Conservation (phyloP, 2,113 vertebrate species). For the Brachionichthys hirsutus region DNA sequence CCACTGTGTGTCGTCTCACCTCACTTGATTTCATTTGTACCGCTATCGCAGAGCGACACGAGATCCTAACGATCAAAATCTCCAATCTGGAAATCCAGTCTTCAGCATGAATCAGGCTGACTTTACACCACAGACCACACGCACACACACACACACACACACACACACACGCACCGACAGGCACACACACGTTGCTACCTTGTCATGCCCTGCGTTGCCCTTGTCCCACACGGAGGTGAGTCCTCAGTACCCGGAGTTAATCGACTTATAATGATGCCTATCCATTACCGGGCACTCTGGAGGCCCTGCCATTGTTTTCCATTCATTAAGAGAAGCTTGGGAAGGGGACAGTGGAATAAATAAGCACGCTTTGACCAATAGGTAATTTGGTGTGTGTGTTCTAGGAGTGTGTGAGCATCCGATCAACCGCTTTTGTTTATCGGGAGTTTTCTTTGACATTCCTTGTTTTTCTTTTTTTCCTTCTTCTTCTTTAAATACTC, state of each 20-base stretch:
- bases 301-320: conserved; percentile 70
- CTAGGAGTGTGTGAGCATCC: conserved; percentile 27
- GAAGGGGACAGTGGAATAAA: conserved; percentile 43
- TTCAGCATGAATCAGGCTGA: conserved; percentile 29
- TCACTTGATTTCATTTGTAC: conserved; percentile 19
- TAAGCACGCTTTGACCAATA: conserved; percentile 33
- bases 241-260: conserved; percentile 61
- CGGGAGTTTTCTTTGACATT: conserved; percentile 44
- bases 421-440: conserved; percentile 47
- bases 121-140: conserved; percentile 60
- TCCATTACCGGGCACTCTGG: conserved; percentile 69
- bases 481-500: neutral
- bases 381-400: conserved; percentile 11
- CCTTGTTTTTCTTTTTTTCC: neutral
- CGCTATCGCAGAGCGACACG: conserved; percentile 3
- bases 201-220: conserved; percentile 32
- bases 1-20: neutral
- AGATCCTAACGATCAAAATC: conserved; percentile 34
- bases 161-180: conserved; percentile 50
- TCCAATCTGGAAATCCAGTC: conserved; percentile 32
- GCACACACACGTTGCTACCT: too few relatives aligned
- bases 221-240: conserved; percentile 64
- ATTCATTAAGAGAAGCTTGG: conserved; percentile 69
- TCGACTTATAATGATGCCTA: conserved; percentile 76
- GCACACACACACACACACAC: conserved; percentile 24